Conservation (phyloP, 2,888 invertebrate genomes). For the Ophion ellenae region DNA sequence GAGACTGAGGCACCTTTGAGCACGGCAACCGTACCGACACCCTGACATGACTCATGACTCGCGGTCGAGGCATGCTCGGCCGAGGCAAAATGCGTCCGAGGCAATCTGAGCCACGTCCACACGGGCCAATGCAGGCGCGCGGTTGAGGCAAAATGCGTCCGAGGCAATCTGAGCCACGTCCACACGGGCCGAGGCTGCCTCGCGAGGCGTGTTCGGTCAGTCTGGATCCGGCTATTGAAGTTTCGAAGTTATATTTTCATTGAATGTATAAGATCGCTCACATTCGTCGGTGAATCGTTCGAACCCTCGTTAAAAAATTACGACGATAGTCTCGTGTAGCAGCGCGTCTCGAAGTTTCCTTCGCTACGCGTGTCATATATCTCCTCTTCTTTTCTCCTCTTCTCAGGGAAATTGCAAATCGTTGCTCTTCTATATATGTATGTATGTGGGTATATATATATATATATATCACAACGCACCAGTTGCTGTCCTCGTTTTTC, state of each 20-base stretch:
- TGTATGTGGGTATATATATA: neutral
- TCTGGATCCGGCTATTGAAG: neutral
- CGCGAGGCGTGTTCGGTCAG: too few relatives aligned
- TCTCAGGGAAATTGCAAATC: slow-evolving; percentile 68
- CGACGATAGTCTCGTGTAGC: neutral
- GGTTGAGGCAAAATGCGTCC: too few relatives aligned
- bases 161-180: too few relatives aligned
- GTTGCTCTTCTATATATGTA: slow-evolving; percentile 31
- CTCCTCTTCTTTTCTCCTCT: slow-evolving; percentile 31
- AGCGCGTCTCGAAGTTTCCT: slow-evolving; percentile 15
- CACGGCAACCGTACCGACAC: too few relatives aligned
- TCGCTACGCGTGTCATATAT: slow-evolving; percentile 4
- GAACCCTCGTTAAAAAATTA: neutral
- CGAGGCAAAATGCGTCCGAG: too few relatives aligned
- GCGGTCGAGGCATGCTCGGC: too few relatives aligned
- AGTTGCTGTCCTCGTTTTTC: neutral
- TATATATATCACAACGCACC: neutral
- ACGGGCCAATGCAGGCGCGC: too few relatives aligned
- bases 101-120: too few relatives aligned
- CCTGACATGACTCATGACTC: too few relatives aligned
- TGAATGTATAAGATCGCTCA: neutral
- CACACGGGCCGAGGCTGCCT: too few relatives aligned
- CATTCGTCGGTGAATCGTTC: neutral
- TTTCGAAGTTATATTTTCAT: neutral
- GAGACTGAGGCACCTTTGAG: too few relatives aligned